Evolutionary conservation across 1,140 invertebrate species (phyloP), one percentile per base, ranked within the genome.

Genomic region (Ditylenchus dipsaci): DNA sequence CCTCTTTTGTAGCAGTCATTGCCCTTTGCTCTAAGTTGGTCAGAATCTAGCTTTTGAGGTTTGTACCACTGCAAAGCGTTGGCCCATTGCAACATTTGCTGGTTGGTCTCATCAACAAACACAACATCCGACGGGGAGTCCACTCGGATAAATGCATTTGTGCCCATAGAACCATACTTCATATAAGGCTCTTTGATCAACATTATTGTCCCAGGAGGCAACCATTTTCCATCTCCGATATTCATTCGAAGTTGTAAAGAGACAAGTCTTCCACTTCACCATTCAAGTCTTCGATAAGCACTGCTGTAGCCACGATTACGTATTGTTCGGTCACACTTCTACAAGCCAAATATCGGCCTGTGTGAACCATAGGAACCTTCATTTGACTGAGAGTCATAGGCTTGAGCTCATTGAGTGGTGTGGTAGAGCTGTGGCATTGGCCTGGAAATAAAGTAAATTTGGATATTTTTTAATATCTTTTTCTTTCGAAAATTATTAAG

Each of bases 141-240:
- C 8, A 65, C 63, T 27, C 63, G 27, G 15, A 65, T 65, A n/a
- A 65, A 7, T 19, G 62, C n/a, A 19, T 33, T 62, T 27, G 66
- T 15, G 15, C 63, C 27, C 27, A 21, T n/a, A 1, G 63, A 65
- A 5, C 64, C 63, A 42, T 65, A 59, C 43, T 65, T 65, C n/a
- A 65, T 5, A 33, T 62, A 65, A 1, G 63, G 63, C 43, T 65
- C 63, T 65, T 65, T 65, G 63, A 65, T 65, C 3, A 65, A n/a
- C 63, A 65, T 53, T 3, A 65, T 3, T 5, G 63, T 65, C 64
- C 63, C 63, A 3, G 3, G 63, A 21, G 27, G 63, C n/a, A 65
- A 57, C 63, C 63, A 65, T 7, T 29, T 59, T 29, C 42, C 45
- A 65, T 65, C 63, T 19, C n/a, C n/a, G 21, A 58, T 62, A 19